These are phyloP conservation scores for Cosmopolites sordidus DNA, from an alignment of 2,888 invertebrate genomes.

Conservation along the genomic window DNA sequence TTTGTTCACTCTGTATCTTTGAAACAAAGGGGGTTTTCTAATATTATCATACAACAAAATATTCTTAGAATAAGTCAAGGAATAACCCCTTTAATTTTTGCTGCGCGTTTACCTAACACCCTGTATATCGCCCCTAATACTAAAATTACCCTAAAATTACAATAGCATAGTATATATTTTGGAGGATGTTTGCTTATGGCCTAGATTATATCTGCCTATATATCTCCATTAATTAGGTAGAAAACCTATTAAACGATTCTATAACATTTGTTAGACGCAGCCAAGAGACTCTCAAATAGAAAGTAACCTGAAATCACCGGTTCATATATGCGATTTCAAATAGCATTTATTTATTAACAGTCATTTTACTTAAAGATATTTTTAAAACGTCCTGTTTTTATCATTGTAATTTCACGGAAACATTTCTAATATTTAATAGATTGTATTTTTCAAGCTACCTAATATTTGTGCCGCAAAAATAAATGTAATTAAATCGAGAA, in stretches of 20 bases:
- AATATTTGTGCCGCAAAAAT: no score
- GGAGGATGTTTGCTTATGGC: not conserved
- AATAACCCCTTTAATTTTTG: no score
- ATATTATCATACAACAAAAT: no score
- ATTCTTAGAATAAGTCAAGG: no score
- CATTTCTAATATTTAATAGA: no score
- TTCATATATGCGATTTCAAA: conserved; percentile 18
- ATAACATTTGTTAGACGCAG: conserved; percentile 25
- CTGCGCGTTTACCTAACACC: no score
- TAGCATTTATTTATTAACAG: conserved; percentile 15
- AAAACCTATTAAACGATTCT: conserved; percentile 16
- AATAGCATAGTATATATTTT: conserved; percentile 1
- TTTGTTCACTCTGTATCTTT: no score
- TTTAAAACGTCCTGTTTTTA: no score
- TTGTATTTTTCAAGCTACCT: no score
- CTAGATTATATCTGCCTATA: conserved; percentile 5
- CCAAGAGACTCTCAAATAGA: conserved; percentile 20
- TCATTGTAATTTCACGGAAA: no score
- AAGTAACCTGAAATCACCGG: conserved; percentile 24
- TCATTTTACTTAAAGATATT: conserved; percentile 1
- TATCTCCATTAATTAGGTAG: conserved; percentile 14
- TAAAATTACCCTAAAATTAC: not conserved
- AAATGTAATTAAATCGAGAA: no score
- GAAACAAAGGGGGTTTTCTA: no score
- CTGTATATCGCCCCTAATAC: not conserved